Percentiles rank a stretch among this genome's conserved stretches.
Evolutionary conservation across 30 jellyfish, hydroid and myxozoan species (phyloP).

Genomic region (Hydra vulgaris): DNA sequence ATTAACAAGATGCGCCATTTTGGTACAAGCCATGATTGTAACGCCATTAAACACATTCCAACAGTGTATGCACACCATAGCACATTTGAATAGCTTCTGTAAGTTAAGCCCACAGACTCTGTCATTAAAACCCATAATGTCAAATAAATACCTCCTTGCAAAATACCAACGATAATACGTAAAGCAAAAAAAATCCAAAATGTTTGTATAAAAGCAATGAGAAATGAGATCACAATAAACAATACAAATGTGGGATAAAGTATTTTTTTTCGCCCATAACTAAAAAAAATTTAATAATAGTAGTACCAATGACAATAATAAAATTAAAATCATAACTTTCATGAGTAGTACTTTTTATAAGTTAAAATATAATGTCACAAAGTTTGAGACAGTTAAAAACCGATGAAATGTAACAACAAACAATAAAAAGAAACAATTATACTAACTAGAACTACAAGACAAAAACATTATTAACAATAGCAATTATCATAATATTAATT

Average conservation of each 20-base stretch:
- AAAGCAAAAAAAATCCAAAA: slow-evolving; percentile 67
- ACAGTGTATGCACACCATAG: slow-evolving; percentile 79
- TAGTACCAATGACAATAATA: background rate
- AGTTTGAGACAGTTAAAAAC: no score
- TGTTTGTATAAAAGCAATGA: slow-evolving; percentile 42
- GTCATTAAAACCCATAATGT: slow-evolving; percentile 80
- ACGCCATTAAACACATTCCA: slow-evolving; percentile 62
- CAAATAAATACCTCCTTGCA: slow-evolving; percentile 89
- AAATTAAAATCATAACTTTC: no score
- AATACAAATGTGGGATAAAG: slow-evolving; percentile 64
- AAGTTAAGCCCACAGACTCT: slow-evolving; percentile 81
- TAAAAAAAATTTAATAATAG: background rate
- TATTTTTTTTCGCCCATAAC: slow-evolving; percentile 79
- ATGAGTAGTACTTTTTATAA: no score
- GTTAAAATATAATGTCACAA: no score
- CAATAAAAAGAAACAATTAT: no score
- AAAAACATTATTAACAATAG: no score
- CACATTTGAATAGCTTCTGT: slow-evolving; percentile 59
- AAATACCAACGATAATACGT: slow-evolving; percentile 68
- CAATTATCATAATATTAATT: no score
- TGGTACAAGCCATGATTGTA: slow-evolving; percentile 83
- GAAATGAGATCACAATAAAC: slow-evolving; percentile 53
- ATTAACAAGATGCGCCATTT: slow-evolving; percentile 67
- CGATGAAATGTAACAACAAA: no score
- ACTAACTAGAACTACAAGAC: no score